phyloP scores from a whole-genome alignment of 2,888 invertebrate species.

The Agrilus cyanescens region DNA sequence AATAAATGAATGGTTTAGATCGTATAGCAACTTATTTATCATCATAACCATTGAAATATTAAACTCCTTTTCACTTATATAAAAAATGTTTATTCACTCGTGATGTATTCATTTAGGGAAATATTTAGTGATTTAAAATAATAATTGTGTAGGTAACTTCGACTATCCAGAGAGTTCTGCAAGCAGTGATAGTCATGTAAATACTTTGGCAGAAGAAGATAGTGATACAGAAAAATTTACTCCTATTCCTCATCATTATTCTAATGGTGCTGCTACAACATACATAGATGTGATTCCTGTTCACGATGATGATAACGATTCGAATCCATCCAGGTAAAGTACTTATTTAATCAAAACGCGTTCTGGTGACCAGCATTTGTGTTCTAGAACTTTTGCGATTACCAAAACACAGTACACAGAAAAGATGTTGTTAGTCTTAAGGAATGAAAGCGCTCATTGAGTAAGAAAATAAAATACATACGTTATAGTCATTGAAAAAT shows the following conservation, averaged over 20 bases:
- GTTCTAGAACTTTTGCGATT: too few species aligned
- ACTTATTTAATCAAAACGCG: neutral
- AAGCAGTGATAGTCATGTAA: slow-evolving; percentile 40
- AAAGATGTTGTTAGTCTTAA: too few species aligned
- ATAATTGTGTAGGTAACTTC: slow-evolving; percentile 26
- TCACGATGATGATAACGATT: slow-evolving; percentile 34
- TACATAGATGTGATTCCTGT: slow-evolving; percentile 36
- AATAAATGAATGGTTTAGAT: too few species aligned
- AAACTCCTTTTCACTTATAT: too few species aligned
- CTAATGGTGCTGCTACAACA: slow-evolving; percentile 26
- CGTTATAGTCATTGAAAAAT: too few species aligned
- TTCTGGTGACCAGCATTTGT: too few species aligned
- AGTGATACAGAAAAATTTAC: slow-evolving; percentile 39
- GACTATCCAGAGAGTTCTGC: slow-evolving; percentile 44
- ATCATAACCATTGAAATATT: too few species aligned
- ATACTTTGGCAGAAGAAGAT: slow-evolving; percentile 43
- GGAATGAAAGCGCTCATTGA: too few species aligned
- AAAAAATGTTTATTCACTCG: too few species aligned
- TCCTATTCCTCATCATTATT: slow-evolving; percentile 13
- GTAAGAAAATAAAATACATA: too few species aligned
- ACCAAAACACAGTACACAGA: too few species aligned
- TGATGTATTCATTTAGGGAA: neutral
- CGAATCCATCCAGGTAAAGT: slow-evolving; percentile 31
- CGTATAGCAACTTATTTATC: too few species aligned
- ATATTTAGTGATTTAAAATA: neutral